A percentile compares a stretch with the other conserved stretches of the same genome.
These are phyloP conservation scores for Nibea albiflora DNA, from an alignment of 2,113 vertebrate species.

Conservation along the genomic window DNA sequence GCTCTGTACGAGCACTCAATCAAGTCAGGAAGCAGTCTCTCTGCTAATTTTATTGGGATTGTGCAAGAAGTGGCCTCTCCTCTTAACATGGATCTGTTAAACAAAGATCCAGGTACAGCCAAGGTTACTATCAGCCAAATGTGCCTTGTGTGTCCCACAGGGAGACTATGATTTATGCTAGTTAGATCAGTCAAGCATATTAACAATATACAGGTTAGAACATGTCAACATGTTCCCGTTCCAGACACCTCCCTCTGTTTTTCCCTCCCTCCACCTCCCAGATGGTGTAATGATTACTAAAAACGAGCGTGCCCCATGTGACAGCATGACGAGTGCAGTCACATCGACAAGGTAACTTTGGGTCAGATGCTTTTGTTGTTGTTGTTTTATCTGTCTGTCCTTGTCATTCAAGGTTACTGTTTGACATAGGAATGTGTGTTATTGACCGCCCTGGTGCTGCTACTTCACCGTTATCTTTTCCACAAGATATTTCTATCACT, in stretches of 20 bases:
- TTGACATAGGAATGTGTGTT: constrained; percentile 35
- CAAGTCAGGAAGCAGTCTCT: not conserved
- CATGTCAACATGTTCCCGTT: constrained; percentile 41
- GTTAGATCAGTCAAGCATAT: constrained; percentile 43
- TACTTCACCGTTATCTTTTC: constrained; percentile 51
- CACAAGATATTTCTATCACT: constrained; percentile 45
- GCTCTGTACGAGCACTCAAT: not conserved
- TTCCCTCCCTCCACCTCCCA: constrained; percentile 1
- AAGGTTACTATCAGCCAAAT: not conserved
- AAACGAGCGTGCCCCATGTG: constrained; percentile 46
- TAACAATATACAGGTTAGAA: constrained; percentile 50
- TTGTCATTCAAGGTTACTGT: constrained; percentile 53
- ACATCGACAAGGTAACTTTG: constrained; percentile 48
- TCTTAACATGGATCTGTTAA: not conserved
- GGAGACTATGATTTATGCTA: not conserved
- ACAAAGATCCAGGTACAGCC: not conserved
- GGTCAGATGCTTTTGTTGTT: constrained; percentile 44
- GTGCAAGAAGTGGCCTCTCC: not conserved
- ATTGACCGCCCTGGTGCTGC: constrained; percentile 23
- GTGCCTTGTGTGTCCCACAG: constrained; percentile 2
- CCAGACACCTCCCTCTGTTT: constrained; percentile 8
- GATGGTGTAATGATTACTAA: constrained; percentile 63
- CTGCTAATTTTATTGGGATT: not conserved
- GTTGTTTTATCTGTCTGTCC: constrained; percentile 30
- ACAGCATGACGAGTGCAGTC: constrained; percentile 28